Evolutionary conservation across 2,113 vertebrate species (phyloP).

Genomic region (Scatophagus argus): DNA sequence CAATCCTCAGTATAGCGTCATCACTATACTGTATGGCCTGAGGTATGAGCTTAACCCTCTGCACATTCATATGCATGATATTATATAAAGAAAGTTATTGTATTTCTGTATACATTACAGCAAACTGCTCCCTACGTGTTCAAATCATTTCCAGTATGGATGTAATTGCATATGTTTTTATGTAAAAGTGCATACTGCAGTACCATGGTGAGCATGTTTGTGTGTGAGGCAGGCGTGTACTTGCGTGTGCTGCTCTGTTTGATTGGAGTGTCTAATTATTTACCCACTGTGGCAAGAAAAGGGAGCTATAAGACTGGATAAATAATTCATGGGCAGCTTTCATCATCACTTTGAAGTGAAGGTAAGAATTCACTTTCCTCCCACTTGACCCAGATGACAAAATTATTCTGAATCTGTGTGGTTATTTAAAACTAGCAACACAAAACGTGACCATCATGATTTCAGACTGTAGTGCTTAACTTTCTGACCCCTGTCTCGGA

Average conservation of each 20-base stretch:
- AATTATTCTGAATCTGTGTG: constrained; percentile 6
- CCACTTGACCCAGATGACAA: constrained; percentile 15
- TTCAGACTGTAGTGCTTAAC: neutral
- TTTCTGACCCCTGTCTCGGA: neutral
- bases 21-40: neutral
- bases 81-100: neutral
- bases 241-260: constrained; percentile 19
- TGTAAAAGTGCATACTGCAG: neutral
- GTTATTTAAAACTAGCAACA: constrained; percentile 31
- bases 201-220: neutral
- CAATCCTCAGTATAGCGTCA: neutral
- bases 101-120: neutral
- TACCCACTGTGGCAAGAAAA: constrained; percentile 24
- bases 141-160: constrained; percentile 11
- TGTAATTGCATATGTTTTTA: constrained; percentile 11
- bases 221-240: neutral
- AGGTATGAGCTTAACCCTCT: neutral
- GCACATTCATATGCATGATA: constrained; percentile 6
- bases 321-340: constrained; percentile 37
- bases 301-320: constrained; percentile 18
- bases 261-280: constrained; percentile 55
- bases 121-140: neutral
- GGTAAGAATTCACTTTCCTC: constrained; percentile 23
- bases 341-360: constrained; percentile 31
- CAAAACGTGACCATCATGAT: constrained; percentile 5